Conservation (phyloP, 2,888 invertebrate genomes). For the Drosophila demipolita region DNA sequence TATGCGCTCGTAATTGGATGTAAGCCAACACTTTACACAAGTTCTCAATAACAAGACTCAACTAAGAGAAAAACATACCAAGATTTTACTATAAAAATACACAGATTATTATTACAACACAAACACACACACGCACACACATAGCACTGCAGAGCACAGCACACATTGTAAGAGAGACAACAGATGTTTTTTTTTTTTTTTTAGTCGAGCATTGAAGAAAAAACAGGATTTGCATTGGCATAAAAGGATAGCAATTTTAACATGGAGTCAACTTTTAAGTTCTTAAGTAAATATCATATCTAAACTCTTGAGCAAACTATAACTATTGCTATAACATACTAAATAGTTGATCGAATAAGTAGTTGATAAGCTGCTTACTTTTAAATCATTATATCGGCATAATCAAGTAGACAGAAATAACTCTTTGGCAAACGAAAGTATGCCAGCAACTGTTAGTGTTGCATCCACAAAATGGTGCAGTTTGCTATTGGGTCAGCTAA, state of each 20-base stretch:
- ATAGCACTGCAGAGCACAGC: no score
- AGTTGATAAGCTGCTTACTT: background rate
- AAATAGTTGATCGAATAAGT: background rate
- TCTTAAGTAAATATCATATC: background rate
- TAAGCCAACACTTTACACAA: conserved; percentile 7
- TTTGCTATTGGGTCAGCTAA: conserved; percentile 58
- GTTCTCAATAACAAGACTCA: background rate
- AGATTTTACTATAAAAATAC: conserved; percentile 3
- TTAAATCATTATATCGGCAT: background rate
- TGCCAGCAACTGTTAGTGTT: background rate
- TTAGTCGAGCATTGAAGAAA: background rate
- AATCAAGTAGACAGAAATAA: conserved; percentile 5
- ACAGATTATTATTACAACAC: conserved; percentile 4
- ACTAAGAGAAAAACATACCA: background rate
- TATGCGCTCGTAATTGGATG: conserved; percentile 2
- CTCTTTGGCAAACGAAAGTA: background rate
- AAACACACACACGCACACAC: background rate
- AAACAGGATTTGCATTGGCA: background rate
- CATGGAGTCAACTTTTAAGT: background rate
- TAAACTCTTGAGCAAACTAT: background rate
- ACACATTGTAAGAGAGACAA: conserved; percentile 1
- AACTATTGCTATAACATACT: background rate
- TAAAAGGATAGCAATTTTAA: background rate
- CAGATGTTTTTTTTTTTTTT: conserved; percentile 5
- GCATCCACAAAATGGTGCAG: conserved; percentile 44